Percentiles rank a stretch among this genome's conserved stretches.
Evolutionary conservation across 2,797 vertebrate genomes (phyloP).

Genomic region (Rachycentron canadum): DNA sequence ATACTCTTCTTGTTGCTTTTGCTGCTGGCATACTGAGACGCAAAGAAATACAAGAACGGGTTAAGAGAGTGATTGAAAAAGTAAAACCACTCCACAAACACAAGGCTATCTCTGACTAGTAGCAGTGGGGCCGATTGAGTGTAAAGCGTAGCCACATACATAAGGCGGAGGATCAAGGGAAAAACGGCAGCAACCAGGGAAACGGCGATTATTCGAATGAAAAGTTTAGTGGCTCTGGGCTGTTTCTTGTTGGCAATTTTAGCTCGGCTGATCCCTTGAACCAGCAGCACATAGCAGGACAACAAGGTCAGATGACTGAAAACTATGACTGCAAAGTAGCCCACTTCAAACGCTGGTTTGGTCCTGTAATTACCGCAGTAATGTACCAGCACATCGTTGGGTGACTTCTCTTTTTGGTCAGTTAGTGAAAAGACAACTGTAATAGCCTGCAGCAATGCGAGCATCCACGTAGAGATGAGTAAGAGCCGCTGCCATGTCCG

Average conservation of each 20-base stretch:
- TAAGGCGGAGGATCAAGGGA: neutral
- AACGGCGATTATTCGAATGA: conserved; percentile 18
- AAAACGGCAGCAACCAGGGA: conserved; percentile 21
- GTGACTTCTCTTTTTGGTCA: neutral
- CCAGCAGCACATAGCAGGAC: conserved; percentile 27
- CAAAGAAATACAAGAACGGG: conserved; percentile 55
- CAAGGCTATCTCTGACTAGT: neutral
- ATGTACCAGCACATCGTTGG: too few relatives aligned
- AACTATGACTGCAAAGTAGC: conserved; percentile 22
- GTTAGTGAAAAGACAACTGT: conserved; percentile 21
- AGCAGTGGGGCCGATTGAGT: accelerated
- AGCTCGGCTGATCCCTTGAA: conserved; percentile 4
- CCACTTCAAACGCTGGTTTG: neutral
- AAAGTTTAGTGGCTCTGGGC: neutral
- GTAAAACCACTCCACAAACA: conserved; percentile 37
- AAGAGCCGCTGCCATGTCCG: conserved; percentile 25
- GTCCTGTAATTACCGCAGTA: conserved; percentile 12
- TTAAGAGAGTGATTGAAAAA: conserved; percentile 51
- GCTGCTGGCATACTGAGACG: neutral
- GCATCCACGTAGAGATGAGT: conserved; percentile 36
- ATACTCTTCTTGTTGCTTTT: neutral
- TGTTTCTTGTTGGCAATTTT: neutral
- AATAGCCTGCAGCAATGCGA: conserved; percentile 33
- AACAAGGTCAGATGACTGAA: conserved; percentile 15
- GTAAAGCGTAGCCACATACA: neutral